phyloP scores from a whole-genome alignment of 2,113 vertebrate genomes.

The Dicerorhinus sumatrensis region DNA sequence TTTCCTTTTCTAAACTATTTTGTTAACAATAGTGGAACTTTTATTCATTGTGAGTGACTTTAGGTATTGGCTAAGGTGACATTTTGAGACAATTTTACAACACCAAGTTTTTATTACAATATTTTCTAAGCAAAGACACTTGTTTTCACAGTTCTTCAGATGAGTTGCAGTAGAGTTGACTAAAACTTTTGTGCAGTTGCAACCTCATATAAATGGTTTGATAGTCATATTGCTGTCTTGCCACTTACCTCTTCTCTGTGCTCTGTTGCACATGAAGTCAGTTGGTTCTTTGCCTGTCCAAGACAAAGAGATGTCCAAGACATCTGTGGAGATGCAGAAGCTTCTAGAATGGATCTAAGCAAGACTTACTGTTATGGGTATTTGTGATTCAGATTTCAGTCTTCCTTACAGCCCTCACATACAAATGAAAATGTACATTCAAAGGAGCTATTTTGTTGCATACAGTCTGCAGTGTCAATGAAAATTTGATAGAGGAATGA shows the following conservation, averaged over 20 bases:
- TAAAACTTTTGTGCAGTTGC: background rate
- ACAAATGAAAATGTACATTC: background rate
- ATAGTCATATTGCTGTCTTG: fast-evolving
- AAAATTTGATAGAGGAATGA: background rate
- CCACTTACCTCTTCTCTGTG: background rate
- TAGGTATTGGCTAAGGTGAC: background rate
- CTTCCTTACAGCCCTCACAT: background rate
- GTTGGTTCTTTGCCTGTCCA: background rate
- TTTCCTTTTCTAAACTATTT: background rate
- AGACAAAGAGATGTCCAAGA: too few relatives aligned
- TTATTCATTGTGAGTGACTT: background rate
- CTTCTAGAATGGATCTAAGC: background rate
- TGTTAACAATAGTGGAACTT: background rate
- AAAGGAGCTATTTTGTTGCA: background rate
- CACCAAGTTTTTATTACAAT: background rate
- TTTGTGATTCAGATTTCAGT: background rate
- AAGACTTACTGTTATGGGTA: background rate
- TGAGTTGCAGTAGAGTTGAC: background rate
- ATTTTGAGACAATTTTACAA: background rate
- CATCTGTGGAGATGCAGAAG: background rate
- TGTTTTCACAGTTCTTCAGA: background rate
- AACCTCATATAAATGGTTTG: background rate
- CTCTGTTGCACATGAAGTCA: background rate
- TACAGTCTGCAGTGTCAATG: background rate
- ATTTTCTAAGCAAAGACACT: background rate